Base-by-base conservation (phyloP, 1,140 invertebrate species). In the Drosophila dunni region DNA sequence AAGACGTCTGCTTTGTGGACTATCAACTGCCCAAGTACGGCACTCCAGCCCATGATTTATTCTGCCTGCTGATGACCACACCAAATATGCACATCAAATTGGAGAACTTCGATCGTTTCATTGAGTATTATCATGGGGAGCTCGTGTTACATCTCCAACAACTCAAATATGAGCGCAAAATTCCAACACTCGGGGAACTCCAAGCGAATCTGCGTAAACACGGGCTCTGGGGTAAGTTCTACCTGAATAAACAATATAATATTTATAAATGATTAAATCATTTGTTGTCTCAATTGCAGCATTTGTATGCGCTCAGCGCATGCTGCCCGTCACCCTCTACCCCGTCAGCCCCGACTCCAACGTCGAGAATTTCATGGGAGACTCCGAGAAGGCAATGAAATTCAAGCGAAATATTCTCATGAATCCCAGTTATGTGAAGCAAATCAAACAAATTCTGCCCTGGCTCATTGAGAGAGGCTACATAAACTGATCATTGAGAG, bases 1-100 rank as follows among this genome's bases (percentile, higher is more conserved):
- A 75, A 11, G 86, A 88, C 5, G 68, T 91, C 8, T 92, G 85
- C 53, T 92, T 93, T 48, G 72, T 93, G 10, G 93, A 93, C 34
- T 93, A 92, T 61, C 93, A 93, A 69, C 50, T 92, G 7, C 72
- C 72, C 0, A 79, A 89, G 56, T 90, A 86, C 54, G 91, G 83
- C 0, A 92, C 92, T 10, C 91, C 91, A 1, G 91, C 84, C 0
- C 69, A 92, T 0, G 93, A 93, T 66, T 54, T 93, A 1, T 61
- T 85, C 0, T 92, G 90, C 13, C 85, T 93, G 7, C 33, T 91
- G 7, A 79, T 86, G 56, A 79, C 88, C n/a, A 81, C 89, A 0
- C 58, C 80, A 7, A 81, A 89, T 36, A 46, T 71, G 7, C 64
- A 71, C 2, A 79, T 85, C 0, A 91, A 91, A 20, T 36, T 84